Evolutionary conservation across 2,888 invertebrate genomes (phyloP), one percentile per base, ranked within the genome.

Genomic region (Timema cristinae): DNA sequence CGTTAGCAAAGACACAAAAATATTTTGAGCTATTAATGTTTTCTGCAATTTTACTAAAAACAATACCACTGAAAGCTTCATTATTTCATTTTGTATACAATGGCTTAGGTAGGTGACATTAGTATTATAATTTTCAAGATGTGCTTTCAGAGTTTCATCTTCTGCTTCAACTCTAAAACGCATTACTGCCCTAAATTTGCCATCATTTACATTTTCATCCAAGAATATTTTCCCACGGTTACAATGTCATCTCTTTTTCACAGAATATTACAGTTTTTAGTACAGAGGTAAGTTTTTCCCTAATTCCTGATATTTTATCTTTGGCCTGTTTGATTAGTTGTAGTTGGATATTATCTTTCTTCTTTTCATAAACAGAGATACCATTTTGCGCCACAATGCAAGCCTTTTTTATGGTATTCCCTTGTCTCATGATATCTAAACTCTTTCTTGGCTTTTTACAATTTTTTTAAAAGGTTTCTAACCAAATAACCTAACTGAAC

Each of bases 241-340:
- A 59, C n/a, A 1, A 0, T 59, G 59, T 11, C 9, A 0, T 59
- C 15, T 59, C 15, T n/a, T 9, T 59, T 59, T n/a, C 15, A 59
- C 59, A 1, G 15, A 59, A 59, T 59, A 11, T 10, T 59, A 59
- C 9, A 59, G 59, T 63, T 63, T 63, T 63, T 63, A 47, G 32
- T 32, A 63, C 48, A 47, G 63, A 48, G 48, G 63, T 63, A 8
- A 63, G 63, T 63, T 63, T 63, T 63, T 63, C 47, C 63, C 63
- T 63, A 9, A 2, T 63, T 63, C 16, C 47, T 9, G 63, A 7
- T 63, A 63, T 47, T 63, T 63, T 63, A 8, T 63, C 47, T 5
- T 47, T 63, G 32, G 16, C 63, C 13, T 16, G 47, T 13, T 63
- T 63, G 63, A 8, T 63, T 63, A 63, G 63, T 47, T 47, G 63